Evolutionary conservation across 2,797 vertebrate species (phyloP), one percentile per base, ranked within the genome.

Genomic region (Anas flavirostris): DNA sequence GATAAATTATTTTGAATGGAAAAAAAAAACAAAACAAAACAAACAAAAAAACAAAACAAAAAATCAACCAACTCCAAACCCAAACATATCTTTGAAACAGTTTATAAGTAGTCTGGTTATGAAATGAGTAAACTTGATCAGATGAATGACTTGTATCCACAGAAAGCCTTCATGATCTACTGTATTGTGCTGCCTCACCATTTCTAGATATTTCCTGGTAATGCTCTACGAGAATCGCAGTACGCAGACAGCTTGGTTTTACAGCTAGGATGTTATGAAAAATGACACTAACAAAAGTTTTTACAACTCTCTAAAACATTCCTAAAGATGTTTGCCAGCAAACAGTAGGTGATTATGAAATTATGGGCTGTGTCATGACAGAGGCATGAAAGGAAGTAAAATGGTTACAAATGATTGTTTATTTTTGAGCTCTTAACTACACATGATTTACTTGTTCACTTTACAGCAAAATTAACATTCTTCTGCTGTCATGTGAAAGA

Each of bases 291-390:
- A 89, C 60, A 85, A 28, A 94, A 94, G 78, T 91, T 94, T 94
- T 94, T 90, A 94, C 31, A 76, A 46, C 67, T 88, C 84, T 62
- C 56, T 82, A 84, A 94, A 93, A 89, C 83, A 66, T 68, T 85
- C n/a, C 53, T 93, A 86, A 80, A 55, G 66, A 59, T 58, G 58
- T 88, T 85, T 94, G 88, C 94, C 93, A 91, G 90, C 75, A 91
- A 95, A 91, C 68, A 90, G 88, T 74, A 94, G 75, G 83, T 91
- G 90, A 92, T 90, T 96, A 85, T 58, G 83, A 91, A 95, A 95
- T 93, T 75, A 80, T 16, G 86, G 86, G 68, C 68, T 94, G 63
- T 62, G 73, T 48, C 2, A 5, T 75, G 68, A 94, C 44, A 82
- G 75, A 81, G 26, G 60, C 64, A 78, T 1, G 8, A 73, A 84